These are phyloP conservation scores for Lichenostomus cassidix DNA, from an alignment of 2,113 vertebrate genomes.

Conservation along the genomic window DNA sequence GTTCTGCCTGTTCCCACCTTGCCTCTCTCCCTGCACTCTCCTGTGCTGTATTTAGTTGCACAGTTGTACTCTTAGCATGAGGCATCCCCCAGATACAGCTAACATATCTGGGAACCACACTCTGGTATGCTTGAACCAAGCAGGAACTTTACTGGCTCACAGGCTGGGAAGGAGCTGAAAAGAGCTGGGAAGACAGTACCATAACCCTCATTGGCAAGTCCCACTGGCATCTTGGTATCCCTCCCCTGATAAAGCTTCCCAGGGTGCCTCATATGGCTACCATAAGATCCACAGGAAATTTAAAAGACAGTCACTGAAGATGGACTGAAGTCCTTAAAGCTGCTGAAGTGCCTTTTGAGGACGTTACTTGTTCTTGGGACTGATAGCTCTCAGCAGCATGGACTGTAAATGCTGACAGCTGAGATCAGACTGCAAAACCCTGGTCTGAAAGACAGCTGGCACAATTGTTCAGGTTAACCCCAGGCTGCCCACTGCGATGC, in stretches of 20 bases:
- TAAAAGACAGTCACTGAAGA: not conserved
- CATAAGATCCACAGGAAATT: not conserved
- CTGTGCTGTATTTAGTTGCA: not conserved
- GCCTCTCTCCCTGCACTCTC: not conserved
- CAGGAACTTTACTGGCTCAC: not conserved
- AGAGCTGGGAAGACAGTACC: not conserved
- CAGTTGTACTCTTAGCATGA: rapidly evolving
- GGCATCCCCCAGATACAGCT: rapidly evolving
- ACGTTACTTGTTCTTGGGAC: not conserved
- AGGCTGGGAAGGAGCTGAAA: not conserved
- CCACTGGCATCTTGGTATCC: not conserved
- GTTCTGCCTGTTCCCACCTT: not conserved
- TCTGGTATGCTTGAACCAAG: not conserved
- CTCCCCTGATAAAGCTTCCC: not conserved
- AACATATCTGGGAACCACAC: not conserved
- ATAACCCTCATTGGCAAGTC: not conserved
- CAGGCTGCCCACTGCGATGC: not conserved
- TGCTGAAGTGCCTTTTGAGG: not conserved
- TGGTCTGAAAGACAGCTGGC: not conserved
- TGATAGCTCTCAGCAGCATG: not conserved
- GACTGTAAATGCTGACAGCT: not conserved
- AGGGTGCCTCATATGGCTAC: not conserved
- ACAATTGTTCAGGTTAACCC: not conserved
- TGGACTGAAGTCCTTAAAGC: not conserved
- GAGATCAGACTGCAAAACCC: not conserved